Percentiles rank a stretch among this genome's conserved stretches.
phyloP scores from a whole-genome alignment of 37 sponge, comb jelly and placozoan species.

The Ephydatia muelleri region DNA sequence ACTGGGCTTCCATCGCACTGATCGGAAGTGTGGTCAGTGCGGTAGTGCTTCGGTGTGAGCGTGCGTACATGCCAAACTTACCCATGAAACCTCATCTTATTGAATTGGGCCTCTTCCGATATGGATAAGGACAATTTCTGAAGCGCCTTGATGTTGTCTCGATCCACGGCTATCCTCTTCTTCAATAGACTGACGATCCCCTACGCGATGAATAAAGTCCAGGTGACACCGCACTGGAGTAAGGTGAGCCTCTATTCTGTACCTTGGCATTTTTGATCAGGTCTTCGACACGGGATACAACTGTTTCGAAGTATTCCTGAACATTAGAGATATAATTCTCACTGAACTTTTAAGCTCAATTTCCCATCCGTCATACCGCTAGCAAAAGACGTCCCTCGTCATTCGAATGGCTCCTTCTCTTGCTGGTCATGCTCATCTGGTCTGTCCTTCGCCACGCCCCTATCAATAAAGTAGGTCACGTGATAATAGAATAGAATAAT shows the following conservation, averaged over 20 bases:
- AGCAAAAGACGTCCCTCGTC: neutral
- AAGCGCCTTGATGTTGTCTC: conserved; percentile 41
- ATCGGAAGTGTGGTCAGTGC: neutral
- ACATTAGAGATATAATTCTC: neutral
- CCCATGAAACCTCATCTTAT: conserved; percentile 61
- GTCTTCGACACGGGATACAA: conserved; percentile 23
- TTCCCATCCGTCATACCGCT: neutral
- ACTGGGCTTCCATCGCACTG: conserved; percentile 19
- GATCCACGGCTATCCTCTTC: conserved; percentile 46
- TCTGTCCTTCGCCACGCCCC: neutral
- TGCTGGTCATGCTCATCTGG: neutral
- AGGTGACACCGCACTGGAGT: neutral
- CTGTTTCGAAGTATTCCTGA: conserved; percentile 50
- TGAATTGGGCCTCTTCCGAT: conserved; percentile 40
- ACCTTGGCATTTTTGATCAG: conserved; percentile 26
- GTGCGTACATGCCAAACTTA: conserved; percentile 11
- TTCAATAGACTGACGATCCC: conserved; percentile 33
- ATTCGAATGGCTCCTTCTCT: neutral
- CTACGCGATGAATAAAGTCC: neutral
- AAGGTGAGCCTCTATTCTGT: neutral
- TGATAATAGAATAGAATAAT: no score
- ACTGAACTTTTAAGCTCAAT: neutral
- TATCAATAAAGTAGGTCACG: neutral
- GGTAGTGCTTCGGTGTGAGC: conserved; percentile 6
- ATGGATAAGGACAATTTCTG: conserved; percentile 35